Evolutionary conservation across 2,113 vertebrate species (phyloP).

Genomic region (Tyrannus savana): DNA sequence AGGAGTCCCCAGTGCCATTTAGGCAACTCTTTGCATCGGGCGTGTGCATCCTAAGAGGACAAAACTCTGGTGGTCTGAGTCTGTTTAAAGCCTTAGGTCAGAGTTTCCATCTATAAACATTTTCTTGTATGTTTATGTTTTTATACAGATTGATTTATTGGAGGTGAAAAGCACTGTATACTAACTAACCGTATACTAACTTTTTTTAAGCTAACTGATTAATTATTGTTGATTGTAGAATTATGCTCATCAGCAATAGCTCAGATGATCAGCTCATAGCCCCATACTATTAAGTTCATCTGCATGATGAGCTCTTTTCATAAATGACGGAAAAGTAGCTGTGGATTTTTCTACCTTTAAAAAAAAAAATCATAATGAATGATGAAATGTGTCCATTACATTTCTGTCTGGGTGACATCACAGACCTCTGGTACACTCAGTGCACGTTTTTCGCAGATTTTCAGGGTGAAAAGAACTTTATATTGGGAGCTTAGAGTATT

Average conservation of each 20-base stretch:
- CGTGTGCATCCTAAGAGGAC: not conserved
- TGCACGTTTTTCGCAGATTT: not conserved
- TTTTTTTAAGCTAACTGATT: conserved; percentile 24
- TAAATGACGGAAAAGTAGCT: not conserved
- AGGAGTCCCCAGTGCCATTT: not conserved
- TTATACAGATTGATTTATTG: conserved; percentile 54
- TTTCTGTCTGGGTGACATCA: not conserved
- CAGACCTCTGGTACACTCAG: not conserved
- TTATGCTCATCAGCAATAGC: not conserved
- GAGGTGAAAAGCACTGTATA: conserved; percentile 52
- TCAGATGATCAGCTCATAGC: not conserved
- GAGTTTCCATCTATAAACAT: conserved; percentile 62
- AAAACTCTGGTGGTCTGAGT: conserved; percentile 41
- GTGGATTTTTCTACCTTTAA: not conserved
- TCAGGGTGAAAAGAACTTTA: not conserved
- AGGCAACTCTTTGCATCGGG: accelerated
- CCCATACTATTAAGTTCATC: not conserved
- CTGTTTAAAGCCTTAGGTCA: conserved; percentile 50
- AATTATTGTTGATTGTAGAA: conserved; percentile 31
- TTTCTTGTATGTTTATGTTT: conserved; percentile 29
- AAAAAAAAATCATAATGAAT: not conserved
- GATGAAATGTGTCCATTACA: not conserved
- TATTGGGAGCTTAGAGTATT: not conserved
- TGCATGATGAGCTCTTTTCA: not conserved
- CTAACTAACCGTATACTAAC: not conserved